A percentile compares a stretch with the other conserved stretches of the same genome.
These are phyloP conservation scores for Bovichtus variegatus DNA, from an alignment of 2,797 vertebrate species.

Conservation along the genomic window DNA sequence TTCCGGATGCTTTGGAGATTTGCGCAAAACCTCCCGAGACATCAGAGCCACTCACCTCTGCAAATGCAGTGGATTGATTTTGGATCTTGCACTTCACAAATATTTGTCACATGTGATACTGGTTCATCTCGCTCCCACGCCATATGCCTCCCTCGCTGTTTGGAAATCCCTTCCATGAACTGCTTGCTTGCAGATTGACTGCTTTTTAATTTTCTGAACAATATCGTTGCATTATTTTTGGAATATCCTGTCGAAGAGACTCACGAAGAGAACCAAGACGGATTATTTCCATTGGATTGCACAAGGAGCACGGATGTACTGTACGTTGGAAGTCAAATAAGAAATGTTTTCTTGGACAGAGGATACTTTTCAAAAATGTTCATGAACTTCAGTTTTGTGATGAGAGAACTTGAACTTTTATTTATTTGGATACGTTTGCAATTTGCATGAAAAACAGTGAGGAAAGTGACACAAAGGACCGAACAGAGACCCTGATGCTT, in stretches of 20 bases:
- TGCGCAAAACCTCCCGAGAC: neutral
- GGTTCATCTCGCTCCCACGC: neutral
- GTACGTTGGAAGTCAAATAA: neutral
- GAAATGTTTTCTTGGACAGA: neutral
- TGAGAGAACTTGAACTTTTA: conserved; percentile 8
- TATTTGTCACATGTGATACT: neutral
- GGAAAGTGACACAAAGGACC: neutral
- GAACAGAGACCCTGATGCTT: neutral
- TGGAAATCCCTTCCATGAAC: neutral
- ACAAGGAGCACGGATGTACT: neutral
- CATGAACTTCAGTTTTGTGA: neutral
- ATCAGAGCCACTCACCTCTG: neutral
- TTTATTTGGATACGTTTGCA: conserved; percentile 29
- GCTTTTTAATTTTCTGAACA: conserved; percentile 6
- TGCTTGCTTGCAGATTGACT: neutral
- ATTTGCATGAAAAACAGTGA: neutral
- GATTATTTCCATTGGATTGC: conserved; percentile 8
- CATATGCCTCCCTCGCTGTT: neutral
- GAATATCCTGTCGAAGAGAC: neutral
- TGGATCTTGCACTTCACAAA: neutral
- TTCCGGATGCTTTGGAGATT: conserved; percentile 1
- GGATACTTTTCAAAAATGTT: neutral
- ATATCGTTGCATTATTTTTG: neutral
- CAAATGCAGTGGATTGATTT: neutral
- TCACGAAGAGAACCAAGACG: neutral